These are phyloP conservation scores for Acheta domesticus DNA, from an alignment of 2,888 invertebrate species.

Conservation along the genomic window DNA sequence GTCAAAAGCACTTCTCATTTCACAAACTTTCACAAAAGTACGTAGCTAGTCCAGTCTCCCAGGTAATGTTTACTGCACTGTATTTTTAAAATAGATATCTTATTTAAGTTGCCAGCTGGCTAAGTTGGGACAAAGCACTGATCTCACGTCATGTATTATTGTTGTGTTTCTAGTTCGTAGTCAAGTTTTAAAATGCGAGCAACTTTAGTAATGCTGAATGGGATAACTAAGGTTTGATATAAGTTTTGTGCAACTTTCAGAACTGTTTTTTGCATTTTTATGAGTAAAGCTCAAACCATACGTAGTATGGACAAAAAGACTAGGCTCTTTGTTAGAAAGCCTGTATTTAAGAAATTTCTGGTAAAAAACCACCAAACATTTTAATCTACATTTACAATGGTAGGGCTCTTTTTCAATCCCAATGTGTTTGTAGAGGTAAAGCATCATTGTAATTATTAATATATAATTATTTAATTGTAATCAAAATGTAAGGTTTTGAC, in stretches of 20 bases:
- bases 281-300: conserved; percentile 18
- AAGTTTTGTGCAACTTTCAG: not conserved
- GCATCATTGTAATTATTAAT: not conserved
- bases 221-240: not conserved
- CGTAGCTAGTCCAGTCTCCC: conserved; percentile 34
- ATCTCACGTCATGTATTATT: conserved; percentile 32
- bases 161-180: conserved; percentile 22
- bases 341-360: not conserved
- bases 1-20: conserved; percentile 2
- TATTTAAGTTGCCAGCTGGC: conserved; percentile 24
- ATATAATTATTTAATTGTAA: not conserved
- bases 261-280: not conserved
- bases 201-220: conserved; percentile 2
- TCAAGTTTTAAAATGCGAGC: conserved; percentile 24
- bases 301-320: not conserved
- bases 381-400: not conserved
- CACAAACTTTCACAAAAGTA: conserved; percentile 22
- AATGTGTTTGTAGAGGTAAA: not conserved
- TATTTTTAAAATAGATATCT: conserved; percentile 27
- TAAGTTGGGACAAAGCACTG: conserved; percentile 25
- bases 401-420: not conserved
- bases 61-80: conserved; percentile 32
- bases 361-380: not conserved
- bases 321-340: not conserved
- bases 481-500: conserved; percentile 3